Conservation (phyloP, 1,140 invertebrate species). For the Pseudomyrmex dendroicus region DNA sequence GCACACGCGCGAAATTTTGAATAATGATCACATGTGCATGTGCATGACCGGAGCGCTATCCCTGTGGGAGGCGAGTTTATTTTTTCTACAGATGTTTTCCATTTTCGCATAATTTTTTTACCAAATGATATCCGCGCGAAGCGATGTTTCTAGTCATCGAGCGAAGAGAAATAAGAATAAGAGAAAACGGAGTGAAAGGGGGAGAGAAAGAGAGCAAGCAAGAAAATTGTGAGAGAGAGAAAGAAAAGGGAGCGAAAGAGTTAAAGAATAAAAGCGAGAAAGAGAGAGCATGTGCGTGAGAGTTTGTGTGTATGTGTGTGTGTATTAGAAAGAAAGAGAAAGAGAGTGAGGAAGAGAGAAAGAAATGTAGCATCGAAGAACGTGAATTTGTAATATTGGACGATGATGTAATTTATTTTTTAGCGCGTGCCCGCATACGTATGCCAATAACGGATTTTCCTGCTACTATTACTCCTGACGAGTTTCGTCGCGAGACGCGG, state of each 20-base stretch:
- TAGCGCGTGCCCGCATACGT: slow-evolving; percentile 65
- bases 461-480: slow-evolving; percentile 37
- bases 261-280: no score
- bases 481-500: slow-evolving; percentile 22
- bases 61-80: slow-evolving; percentile 72
- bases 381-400: slow-evolving; percentile 69
- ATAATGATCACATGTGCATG: not conserved
- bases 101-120: slow-evolving; percentile 83
- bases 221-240: not conserved
- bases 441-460: slow-evolving; percentile 76
- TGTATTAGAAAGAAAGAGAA: not conserved
- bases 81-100: slow-evolving; percentile 81
- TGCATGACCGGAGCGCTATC: slow-evolving; percentile 29
- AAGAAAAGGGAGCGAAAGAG: not conserved
- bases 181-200: slow-evolving; percentile 35
- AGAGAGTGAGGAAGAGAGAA: slow-evolving; percentile 37
- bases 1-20: not conserved
- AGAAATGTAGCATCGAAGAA: slow-evolving; percentile 44
- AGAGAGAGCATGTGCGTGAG: no score
- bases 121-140: slow-evolving; percentile 79
- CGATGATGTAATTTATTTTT: slow-evolving; percentile 79
- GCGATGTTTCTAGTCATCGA: slow-evolving; percentile 83
- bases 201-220: slow-evolving; percentile 45
- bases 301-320: no score
- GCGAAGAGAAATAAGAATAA: slow-evolving; percentile 75